Evolutionary conservation across 2,797 vertebrate genomes (phyloP).

Genomic region (Tinamus major): DNA sequence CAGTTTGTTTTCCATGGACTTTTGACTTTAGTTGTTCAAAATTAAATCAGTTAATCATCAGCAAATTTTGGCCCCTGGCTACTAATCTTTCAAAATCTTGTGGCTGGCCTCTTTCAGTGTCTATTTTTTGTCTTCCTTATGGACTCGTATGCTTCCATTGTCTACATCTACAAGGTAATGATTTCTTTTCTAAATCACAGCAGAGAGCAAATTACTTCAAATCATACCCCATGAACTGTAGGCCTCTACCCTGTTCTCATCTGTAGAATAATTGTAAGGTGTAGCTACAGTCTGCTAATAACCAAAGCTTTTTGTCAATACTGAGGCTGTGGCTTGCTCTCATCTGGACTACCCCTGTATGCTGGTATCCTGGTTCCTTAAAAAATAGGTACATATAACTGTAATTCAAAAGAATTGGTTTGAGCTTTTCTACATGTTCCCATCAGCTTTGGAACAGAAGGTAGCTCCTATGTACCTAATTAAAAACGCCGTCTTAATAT

Average conservation of each 20-base stretch:
- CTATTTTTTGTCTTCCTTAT: not conserved
- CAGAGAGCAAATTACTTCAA: not conserved
- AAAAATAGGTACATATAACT: fast-evolving
- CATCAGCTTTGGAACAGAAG: not conserved
- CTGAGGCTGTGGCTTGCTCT: not conserved
- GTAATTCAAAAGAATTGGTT: not conserved
- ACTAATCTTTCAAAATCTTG: not conserved
- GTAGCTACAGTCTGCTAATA: not conserved
- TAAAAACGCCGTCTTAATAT: not conserved
- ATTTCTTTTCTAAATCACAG: not conserved
- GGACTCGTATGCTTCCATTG: not conserved
- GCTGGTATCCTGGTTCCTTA: not conserved
- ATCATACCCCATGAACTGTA: not conserved
- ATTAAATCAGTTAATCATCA: not conserved
- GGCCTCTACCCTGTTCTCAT: not conserved
- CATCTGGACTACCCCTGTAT: not conserved
- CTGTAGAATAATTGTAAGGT: not conserved
- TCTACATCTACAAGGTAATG: not conserved
- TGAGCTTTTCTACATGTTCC: not conserved
- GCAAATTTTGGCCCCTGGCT: not conserved
- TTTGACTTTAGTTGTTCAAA: not conserved
- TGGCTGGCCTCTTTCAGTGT: not conserved
- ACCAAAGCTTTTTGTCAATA: not conserved
- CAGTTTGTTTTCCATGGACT: not conserved
- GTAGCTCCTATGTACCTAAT: not conserved